phyloP scores from a whole-genome alignment of 2,113 vertebrate genomes.

The Poeciliopsis turrubarensis region DNA sequence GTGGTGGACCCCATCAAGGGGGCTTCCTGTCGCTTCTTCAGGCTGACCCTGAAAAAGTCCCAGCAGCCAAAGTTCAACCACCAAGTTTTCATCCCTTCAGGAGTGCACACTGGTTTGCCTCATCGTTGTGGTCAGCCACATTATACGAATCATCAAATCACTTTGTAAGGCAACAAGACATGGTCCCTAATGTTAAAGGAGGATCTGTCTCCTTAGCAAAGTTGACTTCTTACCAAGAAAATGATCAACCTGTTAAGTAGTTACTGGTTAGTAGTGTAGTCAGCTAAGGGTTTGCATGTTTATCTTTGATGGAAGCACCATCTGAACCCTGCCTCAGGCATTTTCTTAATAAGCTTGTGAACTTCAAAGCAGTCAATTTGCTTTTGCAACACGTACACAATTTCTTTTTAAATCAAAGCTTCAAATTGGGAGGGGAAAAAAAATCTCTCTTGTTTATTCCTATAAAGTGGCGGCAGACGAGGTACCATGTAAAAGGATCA shows the following conservation, averaged over 20 bases:
- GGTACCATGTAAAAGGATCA: constrained; percentile 18
- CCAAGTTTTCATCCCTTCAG: too few species aligned
- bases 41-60: too few species aligned
- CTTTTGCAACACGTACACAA: constrained; percentile 32
- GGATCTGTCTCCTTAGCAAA: constrained; percentile 6
- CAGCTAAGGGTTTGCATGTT: constrained; percentile 40
- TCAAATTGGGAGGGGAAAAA: constrained; percentile 10
- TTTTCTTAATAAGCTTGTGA: constrained; percentile 50
- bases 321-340: constrained; percentile 46
- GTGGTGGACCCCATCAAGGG: too few species aligned
- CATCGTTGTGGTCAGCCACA: too few species aligned
- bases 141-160: too few species aligned
- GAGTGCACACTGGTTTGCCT: too few species aligned
- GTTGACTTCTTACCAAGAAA: background rate
- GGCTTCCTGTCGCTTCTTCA: too few species aligned
- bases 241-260: constrained; percentile 16
- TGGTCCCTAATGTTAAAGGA: background rate
- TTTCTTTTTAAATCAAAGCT: constrained; percentile 51
- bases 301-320: constrained; percentile 50
- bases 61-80: too few species aligned
- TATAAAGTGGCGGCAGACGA: constrained; percentile 21
- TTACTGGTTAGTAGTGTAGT: constrained; percentile 30
- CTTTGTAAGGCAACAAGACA: constrained; percentile 16
- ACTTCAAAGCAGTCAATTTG: constrained; percentile 63
- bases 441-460: constrained; percentile 32